Conservation (phyloP, 2,797 vertebrate species). For the Alcedo atthis region DNA sequence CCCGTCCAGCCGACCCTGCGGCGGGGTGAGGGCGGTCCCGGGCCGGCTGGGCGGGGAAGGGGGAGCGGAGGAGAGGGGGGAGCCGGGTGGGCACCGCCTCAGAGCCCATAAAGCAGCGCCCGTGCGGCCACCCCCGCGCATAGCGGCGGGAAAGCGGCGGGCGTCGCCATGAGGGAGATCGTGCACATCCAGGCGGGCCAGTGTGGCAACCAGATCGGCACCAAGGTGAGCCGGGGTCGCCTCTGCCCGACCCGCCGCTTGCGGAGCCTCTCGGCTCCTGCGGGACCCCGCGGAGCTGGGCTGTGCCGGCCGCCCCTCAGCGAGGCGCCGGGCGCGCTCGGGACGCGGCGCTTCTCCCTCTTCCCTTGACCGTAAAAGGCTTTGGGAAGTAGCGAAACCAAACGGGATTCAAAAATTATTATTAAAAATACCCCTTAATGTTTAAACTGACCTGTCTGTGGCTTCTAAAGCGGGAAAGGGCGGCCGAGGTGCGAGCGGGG, state of each 20-base stretch:
- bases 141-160: background rate
- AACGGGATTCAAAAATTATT: too few relatives aligned
- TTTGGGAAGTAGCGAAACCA: background rate
- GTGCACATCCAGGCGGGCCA: conserved; percentile 94
- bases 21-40: background rate
- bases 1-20: too few relatives aligned
- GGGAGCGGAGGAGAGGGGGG: background rate
- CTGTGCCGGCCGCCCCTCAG: background rate
- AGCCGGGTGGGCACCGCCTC: background rate
- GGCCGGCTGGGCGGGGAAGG: background rate
- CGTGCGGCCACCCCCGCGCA: background rate
- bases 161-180: conserved; percentile 87
- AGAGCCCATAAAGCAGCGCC: conserved; percentile 50
- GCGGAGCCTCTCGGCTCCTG: background rate
- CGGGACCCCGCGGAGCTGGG: background rate
- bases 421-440: background rate
- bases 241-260: background rate
- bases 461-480: background rate
- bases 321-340: background rate
- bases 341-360: background rate
- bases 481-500: background rate
- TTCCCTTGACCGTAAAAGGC: conserved; percentile 39
- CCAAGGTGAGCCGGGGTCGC: conserved; percentile 81
- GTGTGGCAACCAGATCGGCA: conserved; percentile 94
- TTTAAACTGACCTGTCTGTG: background rate